Percentiles rank a stretch among this genome's conserved stretches.
Conservation (phyloP, 2,797 vertebrate species). For the Cynopterus sphinx region DNA sequence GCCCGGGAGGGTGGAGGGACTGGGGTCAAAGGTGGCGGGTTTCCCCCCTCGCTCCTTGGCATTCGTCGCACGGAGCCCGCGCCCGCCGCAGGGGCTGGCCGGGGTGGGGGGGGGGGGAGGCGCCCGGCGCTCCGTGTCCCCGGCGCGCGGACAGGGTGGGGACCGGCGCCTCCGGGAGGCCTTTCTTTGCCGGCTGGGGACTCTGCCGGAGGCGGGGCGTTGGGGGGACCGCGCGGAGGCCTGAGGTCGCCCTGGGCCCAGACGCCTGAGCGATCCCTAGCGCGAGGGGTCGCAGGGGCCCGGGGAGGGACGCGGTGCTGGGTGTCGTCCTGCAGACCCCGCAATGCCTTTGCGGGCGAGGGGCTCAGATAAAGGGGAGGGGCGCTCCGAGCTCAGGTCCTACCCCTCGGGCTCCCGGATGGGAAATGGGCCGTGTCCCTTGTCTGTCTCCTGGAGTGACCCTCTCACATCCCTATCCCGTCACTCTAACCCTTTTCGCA, state of each 20-base stretch:
- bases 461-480: background rate
- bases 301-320: background rate
- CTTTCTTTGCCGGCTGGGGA: background rate
- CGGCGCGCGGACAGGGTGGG: rapidly evolving
- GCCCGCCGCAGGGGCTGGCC: background rate
- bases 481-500: background rate
- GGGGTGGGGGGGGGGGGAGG: background rate
- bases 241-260: background rate
- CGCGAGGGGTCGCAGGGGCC: background rate
- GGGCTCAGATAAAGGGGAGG: background rate
- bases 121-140: background rate
- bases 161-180: background rate
- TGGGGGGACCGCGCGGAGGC: background rate
- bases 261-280: constrained; percentile 39
- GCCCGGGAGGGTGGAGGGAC: rapidly evolving
- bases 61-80: background rate
- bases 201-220: no score
- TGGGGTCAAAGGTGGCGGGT: background rate
- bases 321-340: background rate
- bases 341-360: background rate
- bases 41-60: background rate
- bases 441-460: background rate
- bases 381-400: background rate
- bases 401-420: background rate
- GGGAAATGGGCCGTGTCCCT: background rate